These are phyloP conservation scores for Amorpha juglandis DNA, from an alignment of 2,888 invertebrate species.

Conservation along the genomic window DNA sequence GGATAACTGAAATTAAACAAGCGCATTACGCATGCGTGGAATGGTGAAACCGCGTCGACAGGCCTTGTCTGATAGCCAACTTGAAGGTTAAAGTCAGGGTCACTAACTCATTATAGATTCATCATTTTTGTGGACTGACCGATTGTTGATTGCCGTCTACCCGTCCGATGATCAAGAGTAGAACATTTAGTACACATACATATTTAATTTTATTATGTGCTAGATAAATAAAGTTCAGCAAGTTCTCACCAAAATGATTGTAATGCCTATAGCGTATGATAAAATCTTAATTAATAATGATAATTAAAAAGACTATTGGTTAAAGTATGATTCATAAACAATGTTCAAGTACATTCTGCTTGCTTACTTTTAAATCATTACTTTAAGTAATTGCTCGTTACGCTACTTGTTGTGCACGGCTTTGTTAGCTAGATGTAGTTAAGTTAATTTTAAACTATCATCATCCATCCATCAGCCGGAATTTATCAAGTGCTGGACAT, in stretches of 20 bases:
- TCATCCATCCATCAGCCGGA: too few relatives aligned
- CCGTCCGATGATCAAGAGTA: not conserved
- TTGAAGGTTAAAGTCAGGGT: slow-evolving; percentile 32
- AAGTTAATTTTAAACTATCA: too few relatives aligned
- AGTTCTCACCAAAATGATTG: too few relatives aligned
- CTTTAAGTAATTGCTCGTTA: not conserved
- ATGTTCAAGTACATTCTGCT: not conserved
- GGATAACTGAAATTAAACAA: slow-evolving; percentile 24
- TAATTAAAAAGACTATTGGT: not conserved
- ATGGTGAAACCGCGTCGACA: slow-evolving; percentile 24
- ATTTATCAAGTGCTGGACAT: too few relatives aligned
- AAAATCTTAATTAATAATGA: too few relatives aligned
- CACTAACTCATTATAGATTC: slow-evolving; percentile 17
- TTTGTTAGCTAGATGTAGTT: not conserved
- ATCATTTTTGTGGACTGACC: slow-evolving; percentile 12
- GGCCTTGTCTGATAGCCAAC: slow-evolving; percentile 16
- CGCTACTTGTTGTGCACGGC: not conserved
- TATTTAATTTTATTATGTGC: too few relatives aligned
- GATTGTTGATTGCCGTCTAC: not conserved
- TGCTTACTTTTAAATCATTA: too few relatives aligned
- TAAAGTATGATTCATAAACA: not conserved
- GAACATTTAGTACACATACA: not conserved
- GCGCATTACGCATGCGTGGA: slow-evolving; percentile 29
- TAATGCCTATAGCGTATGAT: too few relatives aligned
- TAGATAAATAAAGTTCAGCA: too few relatives aligned